Percentiles rank a stretch among this genome's conserved stretches.
phyloP scores from a whole-genome alignment of 2,113 vertebrate species.

The Pantherophis guttatus region DNA sequence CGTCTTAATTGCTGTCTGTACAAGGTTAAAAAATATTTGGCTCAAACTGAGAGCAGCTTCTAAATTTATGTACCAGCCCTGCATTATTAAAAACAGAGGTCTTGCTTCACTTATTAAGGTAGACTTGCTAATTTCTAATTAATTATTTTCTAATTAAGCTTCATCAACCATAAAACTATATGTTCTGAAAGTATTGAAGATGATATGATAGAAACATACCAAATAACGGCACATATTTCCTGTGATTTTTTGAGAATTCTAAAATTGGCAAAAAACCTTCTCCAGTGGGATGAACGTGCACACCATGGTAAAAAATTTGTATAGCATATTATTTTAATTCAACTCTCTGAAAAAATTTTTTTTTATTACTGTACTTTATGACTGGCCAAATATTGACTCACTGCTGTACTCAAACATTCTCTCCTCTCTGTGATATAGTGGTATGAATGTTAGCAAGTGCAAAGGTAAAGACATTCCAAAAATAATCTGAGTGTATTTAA shows the following conservation, averaged over 20 bases:
- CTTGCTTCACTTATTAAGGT: background rate
- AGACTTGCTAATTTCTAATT: background rate
- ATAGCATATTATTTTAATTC: background rate
- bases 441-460: background rate
- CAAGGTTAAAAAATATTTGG: conserved; percentile 45
- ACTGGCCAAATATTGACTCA: background rate
- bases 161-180: background rate
- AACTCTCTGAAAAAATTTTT: background rate
- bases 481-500: background rate
- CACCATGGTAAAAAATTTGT: too few relatives aligned
- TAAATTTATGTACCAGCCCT: background rate
- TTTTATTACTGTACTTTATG: background rate
- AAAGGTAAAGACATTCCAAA: background rate
- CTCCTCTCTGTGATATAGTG: background rate
- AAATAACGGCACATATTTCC: background rate
- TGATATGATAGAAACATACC: background rate
- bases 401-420: background rate
- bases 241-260: background rate
- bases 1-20: background rate
- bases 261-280: background rate
- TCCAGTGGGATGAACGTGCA: background rate
- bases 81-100: background rate
- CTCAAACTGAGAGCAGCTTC: conserved; percentile 34
- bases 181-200: background rate
- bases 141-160: background rate